These are phyloP conservation scores for Chesias legatella DNA, from an alignment of 2,888 invertebrate species.

Conservation along the genomic window DNA sequence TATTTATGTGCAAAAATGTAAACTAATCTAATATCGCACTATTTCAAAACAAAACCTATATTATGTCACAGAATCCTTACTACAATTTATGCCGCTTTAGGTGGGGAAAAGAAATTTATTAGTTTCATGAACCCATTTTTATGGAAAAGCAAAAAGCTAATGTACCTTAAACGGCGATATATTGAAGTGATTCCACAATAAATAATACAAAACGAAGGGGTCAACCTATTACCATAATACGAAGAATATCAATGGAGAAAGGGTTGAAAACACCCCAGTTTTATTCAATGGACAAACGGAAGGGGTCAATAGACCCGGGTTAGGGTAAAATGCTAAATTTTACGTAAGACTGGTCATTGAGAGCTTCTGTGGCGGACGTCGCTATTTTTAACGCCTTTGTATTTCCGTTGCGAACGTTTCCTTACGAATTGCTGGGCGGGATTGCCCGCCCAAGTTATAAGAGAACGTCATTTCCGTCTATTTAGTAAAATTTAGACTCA, in stretches of 20 bases:
- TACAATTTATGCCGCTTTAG: not conserved
- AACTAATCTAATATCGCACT: too few species aligned
- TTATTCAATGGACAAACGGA: constrained; percentile 57
- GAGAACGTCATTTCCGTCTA: too few species aligned
- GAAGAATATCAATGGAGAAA: constrained; percentile 53
- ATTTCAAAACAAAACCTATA: too few species aligned
- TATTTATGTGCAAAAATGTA: too few species aligned
- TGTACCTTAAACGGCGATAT: constrained; percentile 67
- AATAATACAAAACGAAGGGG: constrained; percentile 66
- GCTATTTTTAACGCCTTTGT: constrained; percentile 68
- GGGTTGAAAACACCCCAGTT: constrained; percentile 32
- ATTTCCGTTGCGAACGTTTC: constrained; percentile 69
- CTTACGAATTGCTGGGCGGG: constrained; percentile 57
- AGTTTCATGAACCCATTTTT: constrained; percentile 17
- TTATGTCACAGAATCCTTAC: constrained; percentile 2
- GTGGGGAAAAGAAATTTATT: constrained; percentile 4
- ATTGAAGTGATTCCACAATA: constrained; percentile 66
- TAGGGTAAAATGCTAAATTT: constrained; percentile 59
- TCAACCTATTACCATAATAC: constrained; percentile 65
- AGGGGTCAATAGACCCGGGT: constrained; percentile 43
- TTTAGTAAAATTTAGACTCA: too few species aligned
- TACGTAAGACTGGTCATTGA: constrained; percentile 58
- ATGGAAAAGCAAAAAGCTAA: constrained; percentile 53
- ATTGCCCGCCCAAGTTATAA: constrained; percentile 31
- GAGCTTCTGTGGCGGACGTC: constrained; percentile 67